Conservation (phyloP, 2,797 vertebrate genomes). For the Pipistrellus pipistrellus region DNA sequence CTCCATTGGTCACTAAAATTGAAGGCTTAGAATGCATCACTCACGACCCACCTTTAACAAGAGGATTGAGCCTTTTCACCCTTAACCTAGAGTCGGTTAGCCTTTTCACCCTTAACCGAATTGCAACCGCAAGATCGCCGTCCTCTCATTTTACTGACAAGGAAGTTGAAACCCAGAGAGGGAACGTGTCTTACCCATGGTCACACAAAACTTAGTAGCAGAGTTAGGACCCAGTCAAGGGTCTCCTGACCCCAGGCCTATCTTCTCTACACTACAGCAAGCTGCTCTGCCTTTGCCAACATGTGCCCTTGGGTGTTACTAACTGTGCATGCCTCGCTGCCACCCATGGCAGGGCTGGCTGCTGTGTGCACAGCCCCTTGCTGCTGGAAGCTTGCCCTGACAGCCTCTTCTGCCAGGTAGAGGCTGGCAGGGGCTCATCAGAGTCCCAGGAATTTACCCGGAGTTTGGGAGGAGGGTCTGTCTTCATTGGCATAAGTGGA, state of each 20-base stretch:
- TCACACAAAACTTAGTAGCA: not conserved
- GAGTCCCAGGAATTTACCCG: not conserved
- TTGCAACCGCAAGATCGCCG: not conserved
- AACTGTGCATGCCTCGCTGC: accelerated
- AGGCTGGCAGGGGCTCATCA: accelerated
- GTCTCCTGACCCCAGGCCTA: not conserved
- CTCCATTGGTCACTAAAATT: not conserved
- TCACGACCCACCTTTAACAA: not conserved
- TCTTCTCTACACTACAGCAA: not conserved
- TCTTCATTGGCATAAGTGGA: not conserved
- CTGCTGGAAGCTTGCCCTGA: not conserved
- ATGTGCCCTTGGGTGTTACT: not conserved
- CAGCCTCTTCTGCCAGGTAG: not conserved
- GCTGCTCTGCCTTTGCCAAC: not conserved
- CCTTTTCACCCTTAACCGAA: not conserved
- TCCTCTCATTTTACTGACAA: not conserved
- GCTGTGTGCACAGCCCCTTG: not conserved
- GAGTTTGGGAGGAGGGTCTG: not conserved
- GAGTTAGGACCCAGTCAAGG: not conserved
- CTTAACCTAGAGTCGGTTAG: not conserved
- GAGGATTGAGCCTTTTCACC: not conserved
- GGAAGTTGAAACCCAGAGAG: not conserved
- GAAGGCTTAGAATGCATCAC: not conserved
- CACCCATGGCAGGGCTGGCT: not conserved
- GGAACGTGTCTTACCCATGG: not conserved